These are phyloP conservation scores for Notodonta dromedarius DNA, from an alignment of 2,888 invertebrate species.

Conservation along the genomic window DNA sequence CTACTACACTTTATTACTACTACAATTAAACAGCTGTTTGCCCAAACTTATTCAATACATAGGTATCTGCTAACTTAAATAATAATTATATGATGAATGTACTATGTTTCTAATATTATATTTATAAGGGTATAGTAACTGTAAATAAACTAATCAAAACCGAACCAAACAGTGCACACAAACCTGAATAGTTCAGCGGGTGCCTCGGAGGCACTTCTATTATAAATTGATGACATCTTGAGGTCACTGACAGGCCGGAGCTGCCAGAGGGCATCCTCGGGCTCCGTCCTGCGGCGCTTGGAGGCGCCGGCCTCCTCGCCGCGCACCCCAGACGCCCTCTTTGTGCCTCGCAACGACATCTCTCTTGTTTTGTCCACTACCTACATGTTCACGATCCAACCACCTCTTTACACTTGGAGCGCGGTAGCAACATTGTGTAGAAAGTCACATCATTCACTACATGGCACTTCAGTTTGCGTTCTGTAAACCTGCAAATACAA, in stretches of 20 bases:
- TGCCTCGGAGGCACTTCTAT: conserved; percentile 91
- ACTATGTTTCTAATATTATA: conserved; percentile 1
- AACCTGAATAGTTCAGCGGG: conserved; percentile 92
- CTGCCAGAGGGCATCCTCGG: conserved; percentile 87
- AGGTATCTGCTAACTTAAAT: no score
- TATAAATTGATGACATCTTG: conserved; percentile 95
- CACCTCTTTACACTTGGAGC: conserved; percentile 79
- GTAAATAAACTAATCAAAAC: conserved; percentile 19
- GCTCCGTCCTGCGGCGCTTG: conserved; percentile 76
- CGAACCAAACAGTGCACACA: conserved; percentile 53
- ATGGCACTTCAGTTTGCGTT: conserved; percentile 72
- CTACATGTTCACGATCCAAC: conserved; percentile 80
- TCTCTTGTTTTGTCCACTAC: conserved; percentile 62
- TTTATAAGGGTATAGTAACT: conserved; percentile 8
- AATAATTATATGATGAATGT: no score
- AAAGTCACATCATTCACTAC: conserved; percentile 79
- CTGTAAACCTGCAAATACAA: conserved; percentile 64
- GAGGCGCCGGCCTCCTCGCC: conserved; percentile 73
- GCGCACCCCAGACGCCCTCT: conserved; percentile 73
- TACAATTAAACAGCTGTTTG: no score
- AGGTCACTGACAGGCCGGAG: conserved; percentile 93
- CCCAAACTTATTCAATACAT: background rate
- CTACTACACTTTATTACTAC: no score
- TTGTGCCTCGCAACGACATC: conserved; percentile 82
- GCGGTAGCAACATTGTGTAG: conserved; percentile 78